Conservation (phyloP, 1,140 invertebrate species). For the Drosophila pseudoananassae region DNA sequence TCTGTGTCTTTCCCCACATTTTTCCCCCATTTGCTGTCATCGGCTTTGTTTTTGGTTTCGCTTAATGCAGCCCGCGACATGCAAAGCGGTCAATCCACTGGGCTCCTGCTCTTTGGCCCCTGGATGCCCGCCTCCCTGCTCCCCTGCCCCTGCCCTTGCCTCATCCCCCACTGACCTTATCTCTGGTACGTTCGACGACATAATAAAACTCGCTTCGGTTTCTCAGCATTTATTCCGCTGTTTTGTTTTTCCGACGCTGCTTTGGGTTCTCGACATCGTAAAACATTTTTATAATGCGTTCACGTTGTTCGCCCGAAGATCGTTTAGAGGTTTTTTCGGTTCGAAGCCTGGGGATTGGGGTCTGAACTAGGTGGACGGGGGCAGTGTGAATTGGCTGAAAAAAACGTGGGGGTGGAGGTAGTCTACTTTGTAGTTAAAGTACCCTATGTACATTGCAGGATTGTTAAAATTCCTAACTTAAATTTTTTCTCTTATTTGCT, state of each 20-base stretch:
- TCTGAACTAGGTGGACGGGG: neutral
- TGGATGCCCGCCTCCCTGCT: neutral
- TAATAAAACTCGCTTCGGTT: constrained; percentile 74
- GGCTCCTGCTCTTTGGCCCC: constrained; percentile 29
- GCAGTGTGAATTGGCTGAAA: neutral
- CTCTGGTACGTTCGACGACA: constrained; percentile 55
- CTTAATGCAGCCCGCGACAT: constrained; percentile 74
- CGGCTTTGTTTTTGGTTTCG: constrained; percentile 57
- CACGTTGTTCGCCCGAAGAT: constrained; percentile 49
- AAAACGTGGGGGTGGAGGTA: neutral
- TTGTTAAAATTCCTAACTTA: neutral
- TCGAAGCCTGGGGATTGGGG: neutral
- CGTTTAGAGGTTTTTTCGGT: constrained; percentile 34
- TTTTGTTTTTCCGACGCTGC: constrained; percentile 21
- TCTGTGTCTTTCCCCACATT: constrained; percentile 19
- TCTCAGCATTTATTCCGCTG: constrained; percentile 43
- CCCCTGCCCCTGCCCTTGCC: neutral
- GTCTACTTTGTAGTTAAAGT: constrained; percentile 15
- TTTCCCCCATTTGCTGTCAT: constrained; percentile 28
- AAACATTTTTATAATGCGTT: constrained; percentile 78
- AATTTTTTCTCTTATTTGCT: neutral
- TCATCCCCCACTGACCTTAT: constrained; percentile 42
- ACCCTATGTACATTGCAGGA: constrained; percentile 3
- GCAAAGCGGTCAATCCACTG: constrained; percentile 60
- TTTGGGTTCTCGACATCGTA: constrained; percentile 57